These are phyloP conservation scores for Colossoma macropomum DNA, from an alignment of 2,113 vertebrate species.

Conservation along the genomic window DNA sequence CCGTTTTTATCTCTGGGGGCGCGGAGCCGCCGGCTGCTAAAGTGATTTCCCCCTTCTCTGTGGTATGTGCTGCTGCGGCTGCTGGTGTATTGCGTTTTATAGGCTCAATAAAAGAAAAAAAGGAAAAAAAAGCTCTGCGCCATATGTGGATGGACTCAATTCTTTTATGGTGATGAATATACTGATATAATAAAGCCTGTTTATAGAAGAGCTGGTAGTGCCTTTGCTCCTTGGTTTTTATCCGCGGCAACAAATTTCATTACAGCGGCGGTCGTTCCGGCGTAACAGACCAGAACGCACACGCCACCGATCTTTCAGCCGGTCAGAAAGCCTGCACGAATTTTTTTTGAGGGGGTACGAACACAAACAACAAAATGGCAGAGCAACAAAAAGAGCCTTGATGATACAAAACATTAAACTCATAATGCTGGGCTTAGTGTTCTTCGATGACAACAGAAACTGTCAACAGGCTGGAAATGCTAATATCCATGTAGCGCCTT, in stretches of 20 bases:
- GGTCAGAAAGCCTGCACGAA: conserved; percentile 5
- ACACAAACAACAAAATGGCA: not conserved
- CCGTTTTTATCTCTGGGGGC: conserved; percentile 82
- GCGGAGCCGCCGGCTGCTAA: conserved; percentile 80
- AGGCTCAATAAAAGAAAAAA: conserved; percentile 73
- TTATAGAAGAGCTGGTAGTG: conserved; percentile 71
- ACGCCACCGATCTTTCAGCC: conserved; percentile 14
- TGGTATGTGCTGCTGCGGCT: conserved; percentile 60
- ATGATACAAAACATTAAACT: conserved; percentile 10
- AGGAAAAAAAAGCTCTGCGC: conserved; percentile 80
- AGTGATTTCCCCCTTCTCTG: conserved; percentile 81
- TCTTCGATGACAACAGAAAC: not conserved
- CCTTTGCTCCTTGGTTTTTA: conserved; percentile 56
- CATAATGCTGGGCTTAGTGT: not conserved
- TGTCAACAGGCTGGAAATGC: conserved; percentile 5
- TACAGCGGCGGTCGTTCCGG: conserved; percentile 34
- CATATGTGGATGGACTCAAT: conserved; percentile 78
- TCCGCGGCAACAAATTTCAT: conserved; percentile 48
- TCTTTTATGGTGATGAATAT: conserved; percentile 82
- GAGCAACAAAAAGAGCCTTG: not conserved
- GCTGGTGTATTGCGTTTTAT: conserved; percentile 83
- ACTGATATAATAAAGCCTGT: conserved; percentile 84
- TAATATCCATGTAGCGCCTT: not conserved
- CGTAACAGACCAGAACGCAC: conserved; percentile 30
- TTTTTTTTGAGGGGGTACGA: not conserved